Evolutionary conservation across 2,113 vertebrate genomes (phyloP).

Genomic region (Notothenia rossii): DNA sequence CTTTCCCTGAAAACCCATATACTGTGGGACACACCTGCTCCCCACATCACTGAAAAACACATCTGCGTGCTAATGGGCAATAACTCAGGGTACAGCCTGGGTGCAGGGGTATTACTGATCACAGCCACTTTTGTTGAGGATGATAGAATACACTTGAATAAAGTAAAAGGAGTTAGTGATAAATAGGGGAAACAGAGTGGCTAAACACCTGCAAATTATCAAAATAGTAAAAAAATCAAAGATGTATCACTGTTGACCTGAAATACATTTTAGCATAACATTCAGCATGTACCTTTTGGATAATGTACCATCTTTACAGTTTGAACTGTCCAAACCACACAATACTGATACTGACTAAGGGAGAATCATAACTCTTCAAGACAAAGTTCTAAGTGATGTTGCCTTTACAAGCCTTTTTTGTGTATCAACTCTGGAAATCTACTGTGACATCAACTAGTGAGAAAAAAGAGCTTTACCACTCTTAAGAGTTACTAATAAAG

Average conservation of each 20-base stretch:
- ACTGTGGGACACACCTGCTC: conserved; percentile 58
- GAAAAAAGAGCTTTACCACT: too few species aligned
- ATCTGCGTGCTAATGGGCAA: conserved; percentile 39
- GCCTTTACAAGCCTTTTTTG: too few species aligned
- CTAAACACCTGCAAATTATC: neutral
- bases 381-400: too few species aligned
- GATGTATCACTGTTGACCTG: neutral
- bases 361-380: too few species aligned
- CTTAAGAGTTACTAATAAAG: too few species aligned
- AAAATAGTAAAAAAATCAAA: neutral
- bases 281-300: too few species aligned
- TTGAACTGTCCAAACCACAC: neutral
- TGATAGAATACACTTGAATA: conserved; percentile 4
- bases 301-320: neutral
- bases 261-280: too few species aligned
- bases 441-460: too few species aligned
- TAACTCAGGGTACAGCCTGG: conserved; percentile 13
- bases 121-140: neutral
- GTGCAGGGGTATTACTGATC: conserved; percentile 42
- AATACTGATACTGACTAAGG: neutral
- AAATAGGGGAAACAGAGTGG: neutral
- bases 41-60: conserved; percentile 21
- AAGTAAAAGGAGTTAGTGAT: neutral
- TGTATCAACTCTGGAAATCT: too few species aligned
- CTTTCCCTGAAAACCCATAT: conserved; percentile 36